A percentile compares a stretch with the other conserved stretches of the same genome.
Conservation (phyloP, 2,888 invertebrate genomes). For the Sarcophaga subvicina region DNA sequence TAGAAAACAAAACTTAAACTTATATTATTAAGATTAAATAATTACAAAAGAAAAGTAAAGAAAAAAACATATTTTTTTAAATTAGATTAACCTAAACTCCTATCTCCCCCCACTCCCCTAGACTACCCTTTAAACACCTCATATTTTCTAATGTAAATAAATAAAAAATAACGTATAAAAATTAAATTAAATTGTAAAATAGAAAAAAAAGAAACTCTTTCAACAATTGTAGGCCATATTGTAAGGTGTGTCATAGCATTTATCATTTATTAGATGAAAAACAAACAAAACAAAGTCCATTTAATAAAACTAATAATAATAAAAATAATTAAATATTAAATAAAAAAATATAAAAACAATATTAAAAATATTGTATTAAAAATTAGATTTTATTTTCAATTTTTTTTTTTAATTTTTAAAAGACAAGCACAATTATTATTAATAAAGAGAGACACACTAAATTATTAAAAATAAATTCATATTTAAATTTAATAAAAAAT, state of each 20-base stretch:
- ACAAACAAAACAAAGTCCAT: background rate
- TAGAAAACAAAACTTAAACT: too few relatives aligned
- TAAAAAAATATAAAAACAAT: conserved; percentile 44
- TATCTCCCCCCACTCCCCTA: too few relatives aligned
- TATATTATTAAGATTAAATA: too few relatives aligned
- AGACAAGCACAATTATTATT: conserved; percentile 63
- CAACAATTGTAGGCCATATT: conserved; percentile 74
- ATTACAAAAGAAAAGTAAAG: too few relatives aligned
- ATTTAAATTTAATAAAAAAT: conserved; percentile 57
- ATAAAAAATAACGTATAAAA: background rate
- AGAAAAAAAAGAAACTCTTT: conserved; percentile 3
- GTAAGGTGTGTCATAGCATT: conserved; percentile 80
- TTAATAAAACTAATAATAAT: background rate
- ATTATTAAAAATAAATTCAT: conserved; percentile 71
- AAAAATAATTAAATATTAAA: conserved; percentile 29
- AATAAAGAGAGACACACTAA: conserved; percentile 56
- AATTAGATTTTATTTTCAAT: conserved; percentile 5
- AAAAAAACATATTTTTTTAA: too few relatives aligned
- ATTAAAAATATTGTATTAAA: conserved; percentile 17
- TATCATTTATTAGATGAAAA: conserved; percentile 68
- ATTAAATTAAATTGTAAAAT: background rate
- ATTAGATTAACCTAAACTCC: too few relatives aligned
- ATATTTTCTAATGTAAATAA: conserved; percentile 32
- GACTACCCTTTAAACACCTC: background rate
- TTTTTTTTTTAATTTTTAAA: conserved; percentile 30